Base-by-base conservation (phyloP, 1,140 invertebrate genomes). In the Pygmarrhopalites habei region DNA sequence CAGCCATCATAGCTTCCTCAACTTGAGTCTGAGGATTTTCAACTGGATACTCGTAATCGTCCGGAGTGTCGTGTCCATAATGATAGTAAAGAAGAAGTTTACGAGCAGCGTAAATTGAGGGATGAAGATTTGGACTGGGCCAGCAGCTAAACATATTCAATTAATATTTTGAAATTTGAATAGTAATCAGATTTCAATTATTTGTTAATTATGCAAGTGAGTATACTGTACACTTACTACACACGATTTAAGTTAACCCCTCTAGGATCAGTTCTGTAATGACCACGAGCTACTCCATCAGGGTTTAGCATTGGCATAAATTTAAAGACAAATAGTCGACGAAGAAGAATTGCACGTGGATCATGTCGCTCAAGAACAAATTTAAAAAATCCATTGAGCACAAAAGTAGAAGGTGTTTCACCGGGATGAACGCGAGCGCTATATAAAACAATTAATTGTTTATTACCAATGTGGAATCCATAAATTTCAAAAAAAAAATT, bases 291-390 rank as follows among this genome's bases (percentile, higher is more conserved):
- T 1, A 95, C 92, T 7, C 92, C 92, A 75, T 96, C 92, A 1
- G 92, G 92, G 78, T 96, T 96, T 51, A 95, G 77, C 81, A 94
- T 89, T 1, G 92, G 92, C 62, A 96, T 86, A 67, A 95, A 77
- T 78, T 95, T 95, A 77, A 96, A 95, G 53, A 95, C 89, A 73
- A 88, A 90, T 43, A 84, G 74, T 69, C 86, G 84, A 43, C 92
- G 79, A 15, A 95, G 76, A 69, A 81, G 77, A 58, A 83, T 76
- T 29, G 90, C 90, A 72, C 75, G 81, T 25, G 75, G 73, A 73
- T 92, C 88, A 55, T 86, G 83, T 29, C 83, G 80, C 62, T 83
- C 82, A 4, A 95, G 72, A 53, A 89, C 73, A 41, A 90, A 85
- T 73, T 90, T 87, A 14, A 95, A 78, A 64, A 94, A 85, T 19